Conservation (phyloP, 2,113 vertebrate genomes). For the Xiphophorus hellerii region DNA sequence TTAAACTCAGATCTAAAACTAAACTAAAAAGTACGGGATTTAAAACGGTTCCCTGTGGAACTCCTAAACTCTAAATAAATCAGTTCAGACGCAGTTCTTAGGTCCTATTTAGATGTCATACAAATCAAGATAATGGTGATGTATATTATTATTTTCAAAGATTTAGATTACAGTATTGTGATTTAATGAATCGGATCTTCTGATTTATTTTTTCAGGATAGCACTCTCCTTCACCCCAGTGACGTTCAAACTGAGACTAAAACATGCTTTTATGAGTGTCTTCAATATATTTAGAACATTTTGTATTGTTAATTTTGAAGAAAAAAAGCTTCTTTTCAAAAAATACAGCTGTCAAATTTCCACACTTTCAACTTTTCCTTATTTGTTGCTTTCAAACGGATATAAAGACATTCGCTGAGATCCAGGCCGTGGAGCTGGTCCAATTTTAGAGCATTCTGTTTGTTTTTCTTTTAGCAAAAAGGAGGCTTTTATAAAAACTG, state of each 20-base stretch:
- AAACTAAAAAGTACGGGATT: neutral
- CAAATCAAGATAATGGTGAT: neutral
- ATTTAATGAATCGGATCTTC: neutral
- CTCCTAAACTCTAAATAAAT: neutral
- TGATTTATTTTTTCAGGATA: neutral
- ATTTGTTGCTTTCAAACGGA: slow-evolving; percentile 61
- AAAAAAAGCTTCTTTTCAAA: slow-evolving; percentile 39
- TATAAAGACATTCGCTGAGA: slow-evolving; percentile 64
- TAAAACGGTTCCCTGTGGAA: neutral
- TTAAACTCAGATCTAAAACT: too few relatives aligned
- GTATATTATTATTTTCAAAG: neutral
- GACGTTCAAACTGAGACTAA: neutral
- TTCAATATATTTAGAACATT: slow-evolving; percentile 26
- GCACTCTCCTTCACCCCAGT: neutral
- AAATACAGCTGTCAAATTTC: slow-evolving; percentile 40
- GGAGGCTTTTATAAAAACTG: slow-evolving; percentile 59
- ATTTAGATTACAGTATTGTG: neutral
- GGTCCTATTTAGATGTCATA: neutral
- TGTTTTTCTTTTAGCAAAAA: slow-evolving; percentile 51
- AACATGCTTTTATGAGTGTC: neutral
- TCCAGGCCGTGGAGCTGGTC: slow-evolving; percentile 36
- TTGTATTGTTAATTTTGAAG: slow-evolving; percentile 44
- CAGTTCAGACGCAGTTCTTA: neutral
- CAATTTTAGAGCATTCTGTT: slow-evolving; percentile 54
- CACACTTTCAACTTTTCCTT: slow-evolving; percentile 22